A percentile compares a stretch with the other conserved stretches of the same genome.
phyloP scores from a whole-genome alignment of 2,888 invertebrate species.

The Noctua pronuba region DNA sequence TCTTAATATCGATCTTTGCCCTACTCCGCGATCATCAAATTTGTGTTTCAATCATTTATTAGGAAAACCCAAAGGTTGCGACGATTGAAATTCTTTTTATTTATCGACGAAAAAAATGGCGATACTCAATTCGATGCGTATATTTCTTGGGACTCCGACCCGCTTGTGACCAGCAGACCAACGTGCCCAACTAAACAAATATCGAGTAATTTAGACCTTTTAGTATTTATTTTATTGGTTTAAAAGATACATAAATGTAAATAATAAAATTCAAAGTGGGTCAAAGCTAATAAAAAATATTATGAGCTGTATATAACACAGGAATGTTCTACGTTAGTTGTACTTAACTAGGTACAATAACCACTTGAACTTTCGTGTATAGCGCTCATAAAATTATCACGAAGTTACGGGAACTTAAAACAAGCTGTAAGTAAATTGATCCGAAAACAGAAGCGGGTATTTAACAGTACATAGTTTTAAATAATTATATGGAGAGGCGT shows the following conservation, averaged over 20 bases:
- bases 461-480: slow-evolving; percentile 60
- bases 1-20: background rate
- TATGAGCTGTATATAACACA: slow-evolving; percentile 64
- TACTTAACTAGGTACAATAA: slow-evolving; percentile 73
- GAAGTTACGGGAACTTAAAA: slow-evolving; percentile 83
- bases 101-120: too few species aligned
- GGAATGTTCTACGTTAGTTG: slow-evolving; percentile 67
- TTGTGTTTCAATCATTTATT: background rate
- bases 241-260: slow-evolving; percentile 66
- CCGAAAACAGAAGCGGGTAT: slow-evolving; percentile 72
- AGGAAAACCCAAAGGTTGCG: background rate
- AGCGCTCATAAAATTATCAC: slow-evolving; percentile 86
- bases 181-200: slow-evolving; percentile 15
- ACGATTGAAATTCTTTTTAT: background rate
- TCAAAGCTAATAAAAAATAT: slow-evolving; percentile 71
- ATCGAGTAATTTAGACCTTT: slow-evolving; percentile 44
- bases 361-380: slow-evolving; percentile 85
- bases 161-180: background rate
- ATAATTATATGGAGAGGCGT: slow-evolving; percentile 20
- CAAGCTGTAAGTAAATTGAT: slow-evolving; percentile 84
- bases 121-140: too few species aligned
- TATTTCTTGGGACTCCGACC: background rate
- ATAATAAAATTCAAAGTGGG: slow-evolving; percentile 73
- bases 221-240: slow-evolving; percentile 52
- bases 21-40: background rate